Evolutionary conservation across 2,797 vertebrate genomes (phyloP).

Genomic region (Carcharodon carcharias): DNA sequence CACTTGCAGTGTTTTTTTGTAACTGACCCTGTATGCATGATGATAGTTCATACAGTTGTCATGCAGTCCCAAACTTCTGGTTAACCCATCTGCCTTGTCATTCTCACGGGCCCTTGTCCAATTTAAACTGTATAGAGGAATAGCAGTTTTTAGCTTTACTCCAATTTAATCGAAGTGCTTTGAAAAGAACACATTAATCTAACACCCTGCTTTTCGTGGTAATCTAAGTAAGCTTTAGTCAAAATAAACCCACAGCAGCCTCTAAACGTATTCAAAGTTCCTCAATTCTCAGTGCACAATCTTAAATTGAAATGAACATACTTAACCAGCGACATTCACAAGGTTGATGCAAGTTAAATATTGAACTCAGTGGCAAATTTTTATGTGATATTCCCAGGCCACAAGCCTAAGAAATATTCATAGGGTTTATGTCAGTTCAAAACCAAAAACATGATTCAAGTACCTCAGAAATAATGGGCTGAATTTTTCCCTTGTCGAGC

Average conservation of each 20-base stretch:
- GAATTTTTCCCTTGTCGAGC: too few relatives aligned
- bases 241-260: neutral
- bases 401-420: neutral
- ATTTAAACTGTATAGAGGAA: neutral
- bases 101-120: neutral
- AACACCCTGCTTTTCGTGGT: neutral
- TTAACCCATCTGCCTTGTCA: neutral
- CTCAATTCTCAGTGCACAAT: neutral
- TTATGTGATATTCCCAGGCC: neutral
- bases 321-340: neutral
- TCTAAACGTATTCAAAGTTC: neutral
- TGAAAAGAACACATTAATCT: neutral
- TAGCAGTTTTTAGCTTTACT: neutral
- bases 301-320: neutral
- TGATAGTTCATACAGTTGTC: neutral
- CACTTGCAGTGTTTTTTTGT: neutral
- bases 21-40: neutral
- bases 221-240: neutral
- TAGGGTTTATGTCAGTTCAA: neutral
- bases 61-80: neutral
- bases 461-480: neutral
- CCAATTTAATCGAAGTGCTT: neutral
- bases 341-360: neutral
- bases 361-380: neutral
- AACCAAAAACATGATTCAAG: neutral